These are phyloP conservation scores for Lycodopsis pacificus DNA, from an alignment of 2,797 vertebrate genomes.

Conservation along the genomic window DNA sequence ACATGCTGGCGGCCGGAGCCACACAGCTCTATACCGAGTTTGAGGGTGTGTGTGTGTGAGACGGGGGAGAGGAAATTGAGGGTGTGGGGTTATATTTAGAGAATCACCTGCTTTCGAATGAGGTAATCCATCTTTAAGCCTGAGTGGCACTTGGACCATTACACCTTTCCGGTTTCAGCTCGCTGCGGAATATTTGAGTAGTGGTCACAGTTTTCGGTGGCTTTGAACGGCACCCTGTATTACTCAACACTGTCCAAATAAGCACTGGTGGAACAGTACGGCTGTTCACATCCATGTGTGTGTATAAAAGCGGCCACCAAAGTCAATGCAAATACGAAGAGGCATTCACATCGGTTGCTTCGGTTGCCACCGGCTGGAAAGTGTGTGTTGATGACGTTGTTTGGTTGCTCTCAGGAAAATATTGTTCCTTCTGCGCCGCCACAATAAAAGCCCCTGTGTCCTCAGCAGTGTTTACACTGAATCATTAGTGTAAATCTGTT, in stretches of 20 bases:
- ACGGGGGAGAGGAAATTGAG: conserved; percentile 53
- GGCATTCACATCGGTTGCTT: conserved; percentile 51
- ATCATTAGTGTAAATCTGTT: conserved; percentile 68
- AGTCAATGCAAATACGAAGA: conserved; percentile 41
- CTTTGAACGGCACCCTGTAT: conserved; percentile 54
- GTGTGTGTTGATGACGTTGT: conserved; percentile 45
- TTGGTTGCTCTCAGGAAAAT: conserved; percentile 58
- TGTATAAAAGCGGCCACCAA: conserved; percentile 10
- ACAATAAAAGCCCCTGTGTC: conserved; percentile 64
- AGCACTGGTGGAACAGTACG: conserved; percentile 33
- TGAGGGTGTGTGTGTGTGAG: conserved; percentile 31
- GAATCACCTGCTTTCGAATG: conserved; percentile 61
- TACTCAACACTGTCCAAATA: conserved; percentile 51
- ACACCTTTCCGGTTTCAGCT: conserved; percentile 53
- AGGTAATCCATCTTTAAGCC: conserved; percentile 65
- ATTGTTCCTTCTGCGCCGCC: conserved; percentile 28
- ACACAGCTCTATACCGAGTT: conserved; percentile 31
- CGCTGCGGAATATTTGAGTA: conserved; percentile 32
- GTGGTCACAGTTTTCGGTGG: conserved; percentile 40
- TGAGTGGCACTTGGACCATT: conserved; percentile 48
- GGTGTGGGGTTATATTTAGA: conserved; percentile 63
- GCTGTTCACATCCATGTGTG: conserved; percentile 30
- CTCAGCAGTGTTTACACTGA: conserved; percentile 49
- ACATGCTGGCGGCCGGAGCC: conserved; percentile 23
- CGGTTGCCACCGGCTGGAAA: conserved; percentile 50